Percentiles rank a stretch among this genome's conserved stretches.
phyloP scores from a whole-genome alignment of 2,888 invertebrate species.

The Acronicta alni region DNA sequence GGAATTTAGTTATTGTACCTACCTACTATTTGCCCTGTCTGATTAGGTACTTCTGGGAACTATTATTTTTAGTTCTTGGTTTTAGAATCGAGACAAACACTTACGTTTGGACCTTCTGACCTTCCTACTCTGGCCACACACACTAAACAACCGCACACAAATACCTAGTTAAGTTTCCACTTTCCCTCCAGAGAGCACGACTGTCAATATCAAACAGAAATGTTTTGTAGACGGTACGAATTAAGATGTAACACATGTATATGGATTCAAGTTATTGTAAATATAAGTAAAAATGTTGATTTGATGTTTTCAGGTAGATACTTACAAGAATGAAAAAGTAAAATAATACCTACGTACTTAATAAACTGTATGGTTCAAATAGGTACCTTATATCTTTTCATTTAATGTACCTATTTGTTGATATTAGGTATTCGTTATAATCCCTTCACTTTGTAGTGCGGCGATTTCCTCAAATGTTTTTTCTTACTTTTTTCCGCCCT shows the following conservation, averaged over 20 bases:
- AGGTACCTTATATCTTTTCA: too few relatives aligned
- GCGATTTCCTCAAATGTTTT: constrained; percentile 62
- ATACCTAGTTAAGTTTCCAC: constrained; percentile 68
- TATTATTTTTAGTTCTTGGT: too few relatives aligned
- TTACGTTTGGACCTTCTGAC: constrained; percentile 22
- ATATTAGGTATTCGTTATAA: background rate
- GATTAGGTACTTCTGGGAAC: too few relatives aligned
- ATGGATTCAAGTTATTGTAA: background rate
- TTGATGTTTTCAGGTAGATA: too few relatives aligned
- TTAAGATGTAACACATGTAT: constrained; percentile 17
- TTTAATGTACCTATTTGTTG: too few relatives aligned
- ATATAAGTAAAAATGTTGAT: too few relatives aligned
- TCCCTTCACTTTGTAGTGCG: constrained; percentile 27
- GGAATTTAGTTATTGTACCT: too few relatives aligned
- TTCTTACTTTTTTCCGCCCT: constrained; percentile 78
- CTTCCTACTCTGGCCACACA: constrained; percentile 27
- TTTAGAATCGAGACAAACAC: background rate
- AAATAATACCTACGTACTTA: too few relatives aligned
- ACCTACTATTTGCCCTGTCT: too few relatives aligned
- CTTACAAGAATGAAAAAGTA: too few relatives aligned
- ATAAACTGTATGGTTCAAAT: too few relatives aligned
- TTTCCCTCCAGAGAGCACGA: constrained; percentile 57
- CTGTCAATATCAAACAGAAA: constrained; percentile 64
- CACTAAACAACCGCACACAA: constrained; percentile 69
- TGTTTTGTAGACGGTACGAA: constrained; percentile 38